Evolutionary conservation across 2,888 invertebrate species (phyloP).

Genomic region (Boloria selene): DNA sequence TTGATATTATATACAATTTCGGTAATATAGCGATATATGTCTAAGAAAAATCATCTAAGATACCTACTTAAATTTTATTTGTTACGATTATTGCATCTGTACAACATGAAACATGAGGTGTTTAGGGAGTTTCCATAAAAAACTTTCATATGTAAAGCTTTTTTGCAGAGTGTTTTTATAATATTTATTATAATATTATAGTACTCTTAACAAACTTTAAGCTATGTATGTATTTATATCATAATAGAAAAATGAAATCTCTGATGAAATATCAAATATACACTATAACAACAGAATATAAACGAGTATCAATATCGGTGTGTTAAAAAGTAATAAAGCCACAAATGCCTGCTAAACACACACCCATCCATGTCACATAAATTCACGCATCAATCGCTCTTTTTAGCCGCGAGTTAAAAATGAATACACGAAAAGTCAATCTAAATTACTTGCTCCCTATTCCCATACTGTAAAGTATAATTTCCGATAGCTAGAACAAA

Average conservation of each 20-base stretch:
- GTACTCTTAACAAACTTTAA: too few species aligned
- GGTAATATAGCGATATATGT: neutral
- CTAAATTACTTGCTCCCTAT: slow-evolving; percentile 18
- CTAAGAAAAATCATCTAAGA: too few species aligned
- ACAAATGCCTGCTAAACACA: slow-evolving; percentile 13
- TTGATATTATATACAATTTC: slow-evolving; percentile 12
- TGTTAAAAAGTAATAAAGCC: slow-evolving; percentile 15
- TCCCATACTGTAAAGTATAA: slow-evolving; percentile 16
- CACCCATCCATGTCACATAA: slow-evolving; percentile 14
- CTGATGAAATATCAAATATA: too few species aligned
- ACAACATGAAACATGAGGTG: too few species aligned
- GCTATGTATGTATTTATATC: too few species aligned
- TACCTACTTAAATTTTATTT: too few species aligned
- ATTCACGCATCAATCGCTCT: slow-evolving; percentile 24
- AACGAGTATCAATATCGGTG: slow-evolving; percentile 7
- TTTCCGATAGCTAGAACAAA: slow-evolving; percentile 3
- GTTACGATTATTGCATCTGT: too few species aligned
- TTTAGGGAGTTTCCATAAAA: too few species aligned
- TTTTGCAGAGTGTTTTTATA: too few species aligned
- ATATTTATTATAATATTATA: too few species aligned
- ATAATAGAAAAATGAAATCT: too few species aligned
- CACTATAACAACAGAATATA: neutral
- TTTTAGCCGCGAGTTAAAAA: slow-evolving; percentile 20
- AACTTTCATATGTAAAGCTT: too few species aligned
- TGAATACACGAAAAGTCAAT: slow-evolving; percentile 25